Percentiles rank a stretch among this genome's conserved stretches.
phyloP scores from a whole-genome alignment of 2,888 invertebrate species.

The Harpalus rufipes region DNA sequence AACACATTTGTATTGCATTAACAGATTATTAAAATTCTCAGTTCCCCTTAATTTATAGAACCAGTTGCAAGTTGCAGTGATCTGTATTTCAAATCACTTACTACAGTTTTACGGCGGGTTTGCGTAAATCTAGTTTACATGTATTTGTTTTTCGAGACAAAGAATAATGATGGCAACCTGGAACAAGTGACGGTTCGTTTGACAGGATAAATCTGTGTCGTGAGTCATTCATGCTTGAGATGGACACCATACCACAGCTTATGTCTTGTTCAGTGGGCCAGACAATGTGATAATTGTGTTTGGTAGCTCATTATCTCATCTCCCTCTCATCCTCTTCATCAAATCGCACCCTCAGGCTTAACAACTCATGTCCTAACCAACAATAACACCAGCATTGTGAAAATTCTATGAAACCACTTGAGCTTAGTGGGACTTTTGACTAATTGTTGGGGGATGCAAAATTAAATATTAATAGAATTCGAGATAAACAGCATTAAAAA shows the following conservation, averaged over 20 bases:
- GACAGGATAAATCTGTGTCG: neutral
- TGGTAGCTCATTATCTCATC: slow-evolving; percentile 13
- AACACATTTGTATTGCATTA: too few species aligned
- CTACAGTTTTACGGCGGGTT: too few species aligned
- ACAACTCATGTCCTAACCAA: neutral
- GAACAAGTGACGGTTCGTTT: neutral
- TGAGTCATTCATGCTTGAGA: neutral
- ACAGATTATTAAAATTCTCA: too few species aligned
- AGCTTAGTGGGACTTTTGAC: too few species aligned
- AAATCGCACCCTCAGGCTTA: neutral
- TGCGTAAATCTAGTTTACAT: neutral
- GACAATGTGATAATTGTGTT: slow-evolving; percentile 38
- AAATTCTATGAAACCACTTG: neutral
- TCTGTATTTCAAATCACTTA: too few species aligned
- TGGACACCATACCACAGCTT: neutral
- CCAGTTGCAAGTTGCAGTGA: too few species aligned
- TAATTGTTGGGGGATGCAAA: too few species aligned
- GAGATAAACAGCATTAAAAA: too few species aligned
- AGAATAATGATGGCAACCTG: neutral
- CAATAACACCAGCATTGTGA: neutral
- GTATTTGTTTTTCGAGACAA: neutral
- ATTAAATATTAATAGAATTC: too few species aligned
- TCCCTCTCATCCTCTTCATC: slow-evolving; percentile 17
- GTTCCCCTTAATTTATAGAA: too few species aligned
- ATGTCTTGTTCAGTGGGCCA: neutral